These are phyloP conservation scores for Falco peregrinus DNA, from an alignment of 2,797 vertebrate genomes.

Conservation along the genomic window DNA sequence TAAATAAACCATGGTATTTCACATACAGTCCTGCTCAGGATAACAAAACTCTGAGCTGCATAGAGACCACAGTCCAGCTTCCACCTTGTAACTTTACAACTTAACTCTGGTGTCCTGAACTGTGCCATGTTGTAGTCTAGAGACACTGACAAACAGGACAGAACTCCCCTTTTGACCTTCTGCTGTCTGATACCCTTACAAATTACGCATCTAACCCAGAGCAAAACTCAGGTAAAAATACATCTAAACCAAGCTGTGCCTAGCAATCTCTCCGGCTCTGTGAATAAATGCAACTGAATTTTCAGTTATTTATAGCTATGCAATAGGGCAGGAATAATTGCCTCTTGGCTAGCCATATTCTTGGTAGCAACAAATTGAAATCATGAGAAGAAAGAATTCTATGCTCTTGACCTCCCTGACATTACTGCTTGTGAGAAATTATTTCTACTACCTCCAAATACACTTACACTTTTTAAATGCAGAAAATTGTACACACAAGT, in stretches of 20 bases:
- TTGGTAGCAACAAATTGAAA: not conserved
- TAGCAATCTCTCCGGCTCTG: not conserved
- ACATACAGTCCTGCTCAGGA: not conserved
- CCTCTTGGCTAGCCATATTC: not conserved
- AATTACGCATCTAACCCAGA: not conserved
- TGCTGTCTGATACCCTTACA: not conserved
- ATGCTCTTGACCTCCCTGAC: not conserved
- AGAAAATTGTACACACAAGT: not conserved
- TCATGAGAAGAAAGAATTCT: not conserved
- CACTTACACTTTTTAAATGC: not conserved
- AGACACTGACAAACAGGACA: not conserved
- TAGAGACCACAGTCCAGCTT: not conserved
- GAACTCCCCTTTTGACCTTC: not conserved
- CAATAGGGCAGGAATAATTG: not conserved
- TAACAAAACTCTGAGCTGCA: not conserved
- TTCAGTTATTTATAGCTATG: not conserved
- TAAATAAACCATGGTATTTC: not conserved
- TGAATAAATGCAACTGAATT: not conserved
- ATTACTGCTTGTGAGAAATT: not conserved
- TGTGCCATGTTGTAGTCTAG: not conserved
- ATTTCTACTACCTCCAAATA: not conserved
- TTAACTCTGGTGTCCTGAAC: not conserved
- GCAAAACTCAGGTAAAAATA: not conserved
- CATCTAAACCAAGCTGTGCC: not conserved
- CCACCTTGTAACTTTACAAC: not conserved